Evolutionary conservation across 2,113 vertebrate species (phyloP).

Genomic region (Phalacrocorax brasilianus): DNA sequence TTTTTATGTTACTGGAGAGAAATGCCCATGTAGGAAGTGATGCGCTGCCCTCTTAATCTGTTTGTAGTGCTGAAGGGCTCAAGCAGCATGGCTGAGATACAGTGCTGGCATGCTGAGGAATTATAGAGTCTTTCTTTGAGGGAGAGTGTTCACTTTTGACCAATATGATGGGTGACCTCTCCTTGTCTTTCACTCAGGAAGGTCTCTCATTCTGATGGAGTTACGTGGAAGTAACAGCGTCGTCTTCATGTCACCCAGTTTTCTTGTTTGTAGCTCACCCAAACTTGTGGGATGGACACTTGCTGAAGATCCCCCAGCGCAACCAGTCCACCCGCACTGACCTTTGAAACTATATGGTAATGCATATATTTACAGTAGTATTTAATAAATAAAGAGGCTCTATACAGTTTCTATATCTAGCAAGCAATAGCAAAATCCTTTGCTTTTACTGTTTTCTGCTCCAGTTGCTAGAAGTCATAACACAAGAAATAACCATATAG

Average conservation of each 20-base stretch:
- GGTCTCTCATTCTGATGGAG: neutral
- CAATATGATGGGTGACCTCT: neutral
- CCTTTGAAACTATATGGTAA: neutral
- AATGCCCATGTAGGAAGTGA: neutral
- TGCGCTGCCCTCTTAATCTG: neutral
- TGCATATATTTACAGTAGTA: neutral
- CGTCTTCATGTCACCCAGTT: neutral
- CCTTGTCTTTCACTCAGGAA: neutral
- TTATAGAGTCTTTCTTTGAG: neutral
- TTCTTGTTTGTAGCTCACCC: neutral
- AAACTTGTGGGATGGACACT: neutral
- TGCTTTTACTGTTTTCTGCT: constrained; percentile 7
- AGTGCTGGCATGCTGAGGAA: neutral
- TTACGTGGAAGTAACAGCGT: neutral
- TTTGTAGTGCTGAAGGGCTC: neutral
- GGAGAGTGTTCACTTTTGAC: neutral
- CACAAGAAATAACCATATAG: neutral
- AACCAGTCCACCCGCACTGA: neutral
- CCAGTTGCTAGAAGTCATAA: neutral
- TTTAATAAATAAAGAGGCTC: constrained; percentile 11
- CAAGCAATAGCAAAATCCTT: neutral
- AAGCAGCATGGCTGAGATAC: neutral
- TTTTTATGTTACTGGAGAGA: neutral
- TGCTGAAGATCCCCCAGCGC: neutral
- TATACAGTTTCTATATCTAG: neutral